A percentile compares a stretch with the other conserved stretches of the same genome.
Conservation (phyloP, 2,113 vertebrate genomes). For the Antechinus stuartii region DNA sequence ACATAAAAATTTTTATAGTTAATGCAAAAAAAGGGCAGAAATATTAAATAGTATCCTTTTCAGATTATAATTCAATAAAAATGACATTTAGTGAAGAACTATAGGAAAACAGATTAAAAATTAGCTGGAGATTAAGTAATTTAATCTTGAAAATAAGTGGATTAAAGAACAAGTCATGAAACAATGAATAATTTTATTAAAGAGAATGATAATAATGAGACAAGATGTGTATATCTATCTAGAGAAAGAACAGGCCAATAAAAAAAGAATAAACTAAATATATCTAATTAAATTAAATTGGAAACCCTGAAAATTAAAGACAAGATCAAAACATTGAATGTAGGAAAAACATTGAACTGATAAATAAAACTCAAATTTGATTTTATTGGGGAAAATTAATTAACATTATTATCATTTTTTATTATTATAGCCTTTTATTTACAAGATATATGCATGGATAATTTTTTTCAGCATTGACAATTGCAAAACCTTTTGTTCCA, state of each 20-base stretch:
- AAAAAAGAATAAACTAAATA: neutral
- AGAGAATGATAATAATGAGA: neutral
- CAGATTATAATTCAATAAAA: no score
- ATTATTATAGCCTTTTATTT: no score
- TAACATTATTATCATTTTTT: no score
- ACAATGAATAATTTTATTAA: neutral
- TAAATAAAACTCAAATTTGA: neutral
- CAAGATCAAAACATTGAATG: neutral
- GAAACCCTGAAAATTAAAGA: neutral
- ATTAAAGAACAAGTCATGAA: neutral
- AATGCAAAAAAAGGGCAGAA: neutral
- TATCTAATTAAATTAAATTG: neutral
- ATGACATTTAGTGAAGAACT: no score
- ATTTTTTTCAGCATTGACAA: no score
- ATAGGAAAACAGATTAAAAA: no score
- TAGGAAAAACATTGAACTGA: neutral
- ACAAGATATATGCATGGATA: no score
- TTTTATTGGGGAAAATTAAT: no score
- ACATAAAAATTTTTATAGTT: neutral
- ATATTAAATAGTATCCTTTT: neutral
- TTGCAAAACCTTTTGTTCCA: no score
- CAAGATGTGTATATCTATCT: no score
- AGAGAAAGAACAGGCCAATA: neutral
- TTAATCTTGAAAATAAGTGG: no score
- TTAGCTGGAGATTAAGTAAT: no score